Base-by-base conservation (phyloP, 2,888 invertebrate species). In the Metacarcinus magister region DNA sequence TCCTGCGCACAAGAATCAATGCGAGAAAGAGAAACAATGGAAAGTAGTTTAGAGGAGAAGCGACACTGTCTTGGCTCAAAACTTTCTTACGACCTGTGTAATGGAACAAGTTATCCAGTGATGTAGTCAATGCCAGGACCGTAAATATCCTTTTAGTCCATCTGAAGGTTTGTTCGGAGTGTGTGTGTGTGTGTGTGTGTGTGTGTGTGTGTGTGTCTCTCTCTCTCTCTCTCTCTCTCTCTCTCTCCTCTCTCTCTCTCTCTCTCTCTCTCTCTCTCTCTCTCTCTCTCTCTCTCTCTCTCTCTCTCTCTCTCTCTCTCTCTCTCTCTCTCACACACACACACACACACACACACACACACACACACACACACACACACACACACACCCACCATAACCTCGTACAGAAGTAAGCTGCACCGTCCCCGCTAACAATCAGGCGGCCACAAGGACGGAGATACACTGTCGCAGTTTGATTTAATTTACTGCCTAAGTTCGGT, bases 401-500 rank as follows among this genome's bases (percentile, higher is more conserved):
- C 48, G 13, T 13, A 48, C 48, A 48, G 7, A n/a, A n/a, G 13
- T 13, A 48, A 48, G 48, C 13, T 13, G 48, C 13, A n/a, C n/a
- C n/a, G n/a, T n/a, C n/a, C n/a, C n/a, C 46, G 19, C 75, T n/a
- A 75, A 75, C 75, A 75, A 75, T 75, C 75, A 75, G 23, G 23
- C n/a, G 75, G 75, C 19, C 75, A 2, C 28, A n/a, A 23, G 28
- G 19, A 0, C 19, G n/a, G 28, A 75, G 75, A 75, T 28, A 75
- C 75, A 8, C 75, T 1, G 75, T 75, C 75, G 75, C 75, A 75
- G 75, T 75, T 75, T 28, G 75, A 75, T 75, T 75, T 75, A 75
- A 75, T 75, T 75, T 75, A 75, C n/a, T 75, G 4, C 75, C 75
- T 3, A 75, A 75, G 75, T 75, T 75, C n/a, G n/a, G 75, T 75